Base-by-base conservation (phyloP, 2,113 vertebrate genomes). In the Bagarius yarrelli region DNA sequence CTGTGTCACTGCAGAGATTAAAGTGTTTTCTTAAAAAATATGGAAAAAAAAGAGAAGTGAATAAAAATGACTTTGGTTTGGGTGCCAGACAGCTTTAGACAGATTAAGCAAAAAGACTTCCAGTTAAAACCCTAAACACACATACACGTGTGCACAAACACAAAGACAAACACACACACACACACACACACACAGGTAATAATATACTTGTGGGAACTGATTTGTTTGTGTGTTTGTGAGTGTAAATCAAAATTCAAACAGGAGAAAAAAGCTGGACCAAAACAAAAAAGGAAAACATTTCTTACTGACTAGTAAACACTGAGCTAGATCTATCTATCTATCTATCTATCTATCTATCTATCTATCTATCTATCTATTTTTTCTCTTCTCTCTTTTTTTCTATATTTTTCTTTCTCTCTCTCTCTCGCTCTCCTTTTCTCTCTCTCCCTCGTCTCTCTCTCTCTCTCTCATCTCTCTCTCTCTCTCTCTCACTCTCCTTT, bases 1-100 rank as follows among this genome's bases (percentile, higher is more conserved):
- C 88, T 91, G 89, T 36, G 73, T 83, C 83, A 84, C 64, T 90
- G 87, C 80, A 85, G 80, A 44, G 88, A 91, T 91, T 92, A 90
- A 85, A 82, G 81, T 55, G 25, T 80, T 85, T 78, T 90, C 88
- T 91, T 87, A 88, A 82, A 83, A 82, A 75, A 89, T 88, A 90
- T 89, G 89, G 86, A 88, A 87, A 76, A 66, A 86, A 90, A 88
- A 88, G 90, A 85, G 89, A 86, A 30, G 25, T 55, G 32, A 63
- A 79, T 61, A 69, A 56, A 70, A 81, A 78, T 23, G 14, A 59
- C 69, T 18, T 44, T n/a, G 13, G 18, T 74, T 69, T 75, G 18
- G n/a, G 53, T 57, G 50, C 27, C 19, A 13, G 50, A 50, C 25
- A 55, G 50, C 25, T 72, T 72, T 72, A 53, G 18, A 55, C 18